phyloP scores from a whole-genome alignment of 2,888 invertebrate species.

The Leptinotarsa tumamoca region DNA sequence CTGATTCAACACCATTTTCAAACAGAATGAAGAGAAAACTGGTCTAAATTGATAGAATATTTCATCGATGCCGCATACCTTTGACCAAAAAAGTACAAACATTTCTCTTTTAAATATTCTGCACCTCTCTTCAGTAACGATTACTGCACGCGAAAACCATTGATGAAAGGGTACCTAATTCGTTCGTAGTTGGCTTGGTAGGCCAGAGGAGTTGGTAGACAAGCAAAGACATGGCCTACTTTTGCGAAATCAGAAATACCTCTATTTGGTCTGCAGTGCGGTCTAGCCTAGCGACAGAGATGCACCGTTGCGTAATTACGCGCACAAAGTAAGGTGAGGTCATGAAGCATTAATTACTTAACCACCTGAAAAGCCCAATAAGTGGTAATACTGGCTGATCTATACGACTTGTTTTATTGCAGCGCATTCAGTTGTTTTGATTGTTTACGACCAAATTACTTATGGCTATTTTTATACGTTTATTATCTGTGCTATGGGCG shows the following conservation, averaged over 20 bases:
- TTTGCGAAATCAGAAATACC: conserved; percentile 6
- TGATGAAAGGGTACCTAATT: background rate
- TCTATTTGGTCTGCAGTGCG: conserved; percentile 30
- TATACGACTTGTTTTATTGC: conserved; percentile 22
- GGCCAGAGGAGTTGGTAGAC: background rate
- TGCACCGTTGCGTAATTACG: conserved; percentile 3
- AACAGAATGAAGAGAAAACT: no score
- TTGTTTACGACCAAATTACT: conserved; percentile 22
- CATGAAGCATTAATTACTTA: conserved; percentile 19
- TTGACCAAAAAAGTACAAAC: no score
- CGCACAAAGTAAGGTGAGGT: conserved; percentile 20
- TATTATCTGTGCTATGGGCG: conserved; percentile 12
- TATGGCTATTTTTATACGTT: conserved; percentile 25
- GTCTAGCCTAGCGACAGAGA: conserved; percentile 32
- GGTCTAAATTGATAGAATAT: no score
- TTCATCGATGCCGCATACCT: no score
- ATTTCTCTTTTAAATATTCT: no score
- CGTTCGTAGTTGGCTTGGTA: background rate
- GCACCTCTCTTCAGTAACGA: background rate
- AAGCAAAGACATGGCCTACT: conserved; percentile 2
- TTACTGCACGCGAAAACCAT: background rate
- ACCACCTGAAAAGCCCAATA: conserved; percentile 15
- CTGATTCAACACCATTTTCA: no score
- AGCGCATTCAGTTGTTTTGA: conserved; percentile 16
- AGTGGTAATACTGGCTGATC: conserved; percentile 6